phyloP scores from a whole-genome alignment of 2,888 invertebrate species.

The Cerceris ruficornis region DNA sequence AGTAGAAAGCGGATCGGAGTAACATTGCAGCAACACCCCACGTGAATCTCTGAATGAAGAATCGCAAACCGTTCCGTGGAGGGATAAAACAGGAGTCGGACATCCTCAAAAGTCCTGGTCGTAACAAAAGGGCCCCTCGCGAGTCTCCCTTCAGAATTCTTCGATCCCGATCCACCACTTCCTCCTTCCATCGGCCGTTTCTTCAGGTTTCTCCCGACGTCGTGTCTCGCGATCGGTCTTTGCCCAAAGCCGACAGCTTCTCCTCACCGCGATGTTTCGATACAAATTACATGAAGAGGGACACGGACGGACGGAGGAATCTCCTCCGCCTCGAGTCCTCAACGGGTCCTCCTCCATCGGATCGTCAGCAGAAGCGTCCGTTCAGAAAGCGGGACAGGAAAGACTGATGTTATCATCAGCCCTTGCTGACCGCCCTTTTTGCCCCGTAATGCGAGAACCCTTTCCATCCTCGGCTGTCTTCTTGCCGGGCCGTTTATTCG shows the following conservation, averaged over 20 bases:
- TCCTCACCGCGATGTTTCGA: constrained; percentile 76
- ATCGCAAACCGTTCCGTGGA: no score
- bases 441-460: constrained; percentile 58
- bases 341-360: constrained; percentile 14
- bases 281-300: constrained; percentile 80
- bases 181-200: constrained; percentile 64
- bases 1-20: no score
- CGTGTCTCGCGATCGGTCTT: constrained; percentile 73
- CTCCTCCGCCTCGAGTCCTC: constrained; percentile 9
- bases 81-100: neutral
- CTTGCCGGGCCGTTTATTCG: constrained; percentile 14
- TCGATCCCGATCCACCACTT: constrained; percentile 42
- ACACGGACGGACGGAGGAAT: constrained; percentile 58
- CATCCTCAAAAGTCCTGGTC: constrained; percentile 30
- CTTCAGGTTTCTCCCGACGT: constrained; percentile 58
- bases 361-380: constrained; percentile 14
- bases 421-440: constrained; percentile 65
- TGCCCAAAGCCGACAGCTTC: constrained; percentile 73
- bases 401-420: constrained; percentile 79
- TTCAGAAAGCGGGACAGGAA: constrained; percentile 56
- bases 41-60: no score
- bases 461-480: constrained; percentile 44
- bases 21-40: no score
- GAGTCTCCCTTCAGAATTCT: constrained; percentile 56
- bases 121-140: constrained; percentile 32